phyloP scores from a whole-genome alignment of 2,113 vertebrate genomes.

The Podocnemis expansa region DNA sequence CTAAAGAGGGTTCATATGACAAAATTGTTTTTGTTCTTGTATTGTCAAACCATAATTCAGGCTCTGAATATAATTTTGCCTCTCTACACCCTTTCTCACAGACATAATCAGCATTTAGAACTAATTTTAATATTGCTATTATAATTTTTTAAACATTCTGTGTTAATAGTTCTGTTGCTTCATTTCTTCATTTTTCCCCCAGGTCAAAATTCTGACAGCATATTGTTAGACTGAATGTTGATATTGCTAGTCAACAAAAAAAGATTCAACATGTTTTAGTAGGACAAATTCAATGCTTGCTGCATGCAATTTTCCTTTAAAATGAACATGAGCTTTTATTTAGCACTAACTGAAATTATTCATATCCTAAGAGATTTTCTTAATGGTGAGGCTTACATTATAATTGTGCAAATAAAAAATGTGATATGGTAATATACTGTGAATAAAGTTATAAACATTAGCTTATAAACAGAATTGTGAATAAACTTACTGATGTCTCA shows the following conservation, averaged over 20 bases:
- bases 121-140: constrained; percentile 41
- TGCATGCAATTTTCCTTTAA: constrained; percentile 42
- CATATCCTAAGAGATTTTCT: background rate
- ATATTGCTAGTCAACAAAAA: constrained; percentile 58
- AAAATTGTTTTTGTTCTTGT: constrained; percentile 31
- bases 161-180: constrained; percentile 38
- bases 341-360: constrained; percentile 36
- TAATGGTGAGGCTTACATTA: constrained; percentile 20
- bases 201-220: constrained; percentile 48
- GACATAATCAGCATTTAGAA: constrained; percentile 44
- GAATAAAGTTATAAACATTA: background rate
- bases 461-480: constrained; percentile 14
- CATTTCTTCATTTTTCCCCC: constrained; percentile 10
- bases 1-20: constrained; percentile 27
- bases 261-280: constrained; percentile 57
- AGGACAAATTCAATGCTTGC: background rate
- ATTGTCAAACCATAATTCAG: constrained; percentile 48
- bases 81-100: background rate
- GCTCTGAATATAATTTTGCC: background rate
- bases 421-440: background rate
- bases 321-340: constrained; percentile 47
- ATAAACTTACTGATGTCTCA: background rate
- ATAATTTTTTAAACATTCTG: constrained; percentile 49
- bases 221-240: constrained; percentile 31
- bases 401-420: constrained; percentile 14